Percentiles rank a stretch among this genome's conserved stretches.
Evolutionary conservation across 2,797 vertebrate genomes (phyloP).

Genomic region (Capromys pilorides): DNA sequence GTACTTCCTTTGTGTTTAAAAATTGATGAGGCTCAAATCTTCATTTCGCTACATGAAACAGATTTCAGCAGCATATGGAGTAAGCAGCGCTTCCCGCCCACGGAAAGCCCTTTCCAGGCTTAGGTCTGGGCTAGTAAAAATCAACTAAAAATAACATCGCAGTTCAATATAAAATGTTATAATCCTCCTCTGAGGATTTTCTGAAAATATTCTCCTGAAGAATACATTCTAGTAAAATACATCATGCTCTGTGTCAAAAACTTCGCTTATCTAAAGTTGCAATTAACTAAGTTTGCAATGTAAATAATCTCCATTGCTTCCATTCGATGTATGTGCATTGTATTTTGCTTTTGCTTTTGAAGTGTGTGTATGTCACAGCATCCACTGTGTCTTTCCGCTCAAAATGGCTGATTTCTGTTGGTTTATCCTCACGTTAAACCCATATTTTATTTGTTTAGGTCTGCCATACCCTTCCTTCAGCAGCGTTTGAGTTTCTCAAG

Average conservation of each 20-base stretch:
- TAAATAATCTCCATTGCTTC: not conserved
- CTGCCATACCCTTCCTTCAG: not conserved
- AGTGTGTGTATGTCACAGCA: not conserved
- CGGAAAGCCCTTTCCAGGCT: conserved; percentile 16
- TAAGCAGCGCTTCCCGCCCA: conserved; percentile 21
- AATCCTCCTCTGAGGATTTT: conserved; percentile 13
- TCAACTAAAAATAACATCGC: conserved; percentile 38
- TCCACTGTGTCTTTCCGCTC: not conserved
- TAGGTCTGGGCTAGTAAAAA: not conserved
- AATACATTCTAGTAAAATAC: conserved; percentile 43
- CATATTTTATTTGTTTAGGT: not conserved
- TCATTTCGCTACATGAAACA: conserved; percentile 67
- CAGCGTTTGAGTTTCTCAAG: not conserved
- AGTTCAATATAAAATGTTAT: not conserved
- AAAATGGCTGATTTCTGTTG: not conserved
- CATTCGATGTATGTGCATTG: not conserved
- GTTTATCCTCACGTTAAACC: not conserved
- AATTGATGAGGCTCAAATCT: conserved; percentile 76
- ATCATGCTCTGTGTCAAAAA: conserved; percentile 39
- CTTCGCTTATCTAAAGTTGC: not conserved
- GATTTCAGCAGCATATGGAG: conserved; percentile 64
- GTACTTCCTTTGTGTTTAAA: conserved; percentile 77
- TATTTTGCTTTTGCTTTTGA: not conserved
- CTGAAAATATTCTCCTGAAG: conserved; percentile 50
- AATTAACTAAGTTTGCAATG: not conserved